These are phyloP conservation scores for Cheilosia grossa DNA, from an alignment of 2,888 invertebrate species.

Conservation along the genomic window DNA sequence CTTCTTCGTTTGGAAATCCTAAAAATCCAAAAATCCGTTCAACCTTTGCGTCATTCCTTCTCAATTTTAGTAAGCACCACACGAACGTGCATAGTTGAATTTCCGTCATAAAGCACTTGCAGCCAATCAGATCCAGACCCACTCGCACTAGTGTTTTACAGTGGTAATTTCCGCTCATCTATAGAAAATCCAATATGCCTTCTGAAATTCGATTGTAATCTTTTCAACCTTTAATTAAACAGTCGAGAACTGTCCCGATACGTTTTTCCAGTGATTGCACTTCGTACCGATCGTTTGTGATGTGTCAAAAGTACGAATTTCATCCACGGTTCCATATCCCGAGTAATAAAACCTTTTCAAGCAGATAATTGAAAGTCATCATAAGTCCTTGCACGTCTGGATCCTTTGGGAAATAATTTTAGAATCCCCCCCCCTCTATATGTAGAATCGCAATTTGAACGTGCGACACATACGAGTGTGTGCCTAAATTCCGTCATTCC, in stretches of 20 bases:
- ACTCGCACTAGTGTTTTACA: neutral
- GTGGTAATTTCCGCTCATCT: neutral
- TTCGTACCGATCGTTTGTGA: conserved; percentile 20
- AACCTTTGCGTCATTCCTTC: too few relatives aligned
- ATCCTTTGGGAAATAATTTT: conserved; percentile 60
- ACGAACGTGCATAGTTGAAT: too few relatives aligned
- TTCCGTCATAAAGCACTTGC: too few relatives aligned
- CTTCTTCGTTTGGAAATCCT: too few relatives aligned
- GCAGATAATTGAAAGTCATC: conserved; percentile 71
- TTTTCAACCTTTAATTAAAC: conserved; percentile 62
- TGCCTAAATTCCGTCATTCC: conserved; percentile 9
- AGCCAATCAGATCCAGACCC: neutral
- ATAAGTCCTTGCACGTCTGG: conserved; percentile 64
- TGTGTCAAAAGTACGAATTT: conserved; percentile 17
- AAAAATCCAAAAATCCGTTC: too few relatives aligned
- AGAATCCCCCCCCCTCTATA: conserved; percentile 26
- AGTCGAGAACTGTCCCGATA: conserved; percentile 26
- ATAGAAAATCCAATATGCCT: neutral
- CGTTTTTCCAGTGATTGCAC: conserved; percentile 55
- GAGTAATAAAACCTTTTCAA: conserved; percentile 62
- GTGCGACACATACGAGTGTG: conserved; percentile 26
- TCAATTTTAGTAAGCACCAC: too few relatives aligned
- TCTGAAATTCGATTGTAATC: conserved; percentile 52
- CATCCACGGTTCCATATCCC: neutral
- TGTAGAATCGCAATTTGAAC: conserved; percentile 44